phyloP scores from a whole-genome alignment of 2,113 vertebrate species.

The Onychostruthus taczanowskii region DNA sequence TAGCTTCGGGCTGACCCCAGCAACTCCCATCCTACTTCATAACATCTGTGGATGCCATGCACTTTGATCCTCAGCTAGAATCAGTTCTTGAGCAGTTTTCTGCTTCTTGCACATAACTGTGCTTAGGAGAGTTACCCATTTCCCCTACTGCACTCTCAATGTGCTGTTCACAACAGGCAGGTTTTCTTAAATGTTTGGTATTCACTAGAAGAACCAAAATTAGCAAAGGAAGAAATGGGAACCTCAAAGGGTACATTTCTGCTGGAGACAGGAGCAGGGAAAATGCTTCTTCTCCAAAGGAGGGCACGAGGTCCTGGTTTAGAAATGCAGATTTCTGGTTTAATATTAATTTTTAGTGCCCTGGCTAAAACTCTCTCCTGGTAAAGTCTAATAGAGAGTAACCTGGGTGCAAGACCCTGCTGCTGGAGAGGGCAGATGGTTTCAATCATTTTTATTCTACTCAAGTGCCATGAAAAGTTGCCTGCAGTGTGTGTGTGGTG shows the following conservation, averaged over 20 bases:
- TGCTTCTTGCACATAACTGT: background rate
- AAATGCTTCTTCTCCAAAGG: background rate
- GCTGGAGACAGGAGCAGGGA: background rate
- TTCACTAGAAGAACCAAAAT: background rate
- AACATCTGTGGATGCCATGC: background rate
- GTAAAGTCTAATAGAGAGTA: background rate
- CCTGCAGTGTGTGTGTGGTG: background rate
- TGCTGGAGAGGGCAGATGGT: background rate
- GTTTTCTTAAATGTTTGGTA: background rate
- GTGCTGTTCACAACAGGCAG: background rate
- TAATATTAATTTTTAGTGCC: background rate
- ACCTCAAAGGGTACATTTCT: background rate
- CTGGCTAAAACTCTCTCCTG: background rate
- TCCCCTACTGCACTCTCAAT: background rate
- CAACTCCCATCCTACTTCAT: background rate
- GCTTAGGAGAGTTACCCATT: background rate
- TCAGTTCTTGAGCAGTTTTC: background rate
- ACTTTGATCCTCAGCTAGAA: background rate
- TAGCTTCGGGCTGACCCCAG: background rate
- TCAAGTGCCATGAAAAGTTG: background rate
- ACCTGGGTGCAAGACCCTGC: rapidly evolving
- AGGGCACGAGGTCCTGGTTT: background rate
- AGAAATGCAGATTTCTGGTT: background rate
- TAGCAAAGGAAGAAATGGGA: background rate
- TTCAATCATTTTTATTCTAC: background rate